phyloP scores from a whole-genome alignment of 2,797 vertebrate genomes.

The Enteromius radiatus region DNA sequence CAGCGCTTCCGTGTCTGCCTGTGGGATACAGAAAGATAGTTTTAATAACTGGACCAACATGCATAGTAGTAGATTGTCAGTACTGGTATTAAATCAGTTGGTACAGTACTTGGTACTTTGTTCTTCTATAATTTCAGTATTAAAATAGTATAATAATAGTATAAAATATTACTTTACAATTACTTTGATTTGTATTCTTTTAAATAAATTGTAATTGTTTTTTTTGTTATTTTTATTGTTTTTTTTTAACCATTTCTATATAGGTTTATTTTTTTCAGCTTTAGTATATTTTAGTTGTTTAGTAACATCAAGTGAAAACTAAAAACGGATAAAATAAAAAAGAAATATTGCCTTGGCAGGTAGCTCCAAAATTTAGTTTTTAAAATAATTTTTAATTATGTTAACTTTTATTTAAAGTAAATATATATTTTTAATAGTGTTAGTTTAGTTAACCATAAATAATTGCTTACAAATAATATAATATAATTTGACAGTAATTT shows the following conservation, averaged over 20 bases:
- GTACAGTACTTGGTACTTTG: background rate
- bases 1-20: constrained; percentile 95
- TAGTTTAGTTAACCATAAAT: background rate
- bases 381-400: too few relatives aligned
- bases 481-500: background rate
- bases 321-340: too few relatives aligned
- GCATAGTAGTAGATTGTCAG: background rate
- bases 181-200: too few relatives aligned
- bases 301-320: background rate
- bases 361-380: background rate
- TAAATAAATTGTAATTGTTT: background rate
- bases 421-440: background rate
- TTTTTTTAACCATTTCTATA: background rate
- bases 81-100: background rate
- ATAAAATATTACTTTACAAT: too few relatives aligned
- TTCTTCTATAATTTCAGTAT: background rate
- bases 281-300: background rate
- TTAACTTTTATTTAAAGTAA: background rate
- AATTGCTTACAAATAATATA: background rate
- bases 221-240: background rate
- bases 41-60: background rate
- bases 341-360: background rate
- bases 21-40: background rate
- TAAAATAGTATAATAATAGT: too few relatives aligned
- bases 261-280: background rate